A percentile compares a stretch with the other conserved stretches of the same genome.
Conservation (phyloP, 2,888 invertebrate species). For the Nomada lathburiana region DNA sequence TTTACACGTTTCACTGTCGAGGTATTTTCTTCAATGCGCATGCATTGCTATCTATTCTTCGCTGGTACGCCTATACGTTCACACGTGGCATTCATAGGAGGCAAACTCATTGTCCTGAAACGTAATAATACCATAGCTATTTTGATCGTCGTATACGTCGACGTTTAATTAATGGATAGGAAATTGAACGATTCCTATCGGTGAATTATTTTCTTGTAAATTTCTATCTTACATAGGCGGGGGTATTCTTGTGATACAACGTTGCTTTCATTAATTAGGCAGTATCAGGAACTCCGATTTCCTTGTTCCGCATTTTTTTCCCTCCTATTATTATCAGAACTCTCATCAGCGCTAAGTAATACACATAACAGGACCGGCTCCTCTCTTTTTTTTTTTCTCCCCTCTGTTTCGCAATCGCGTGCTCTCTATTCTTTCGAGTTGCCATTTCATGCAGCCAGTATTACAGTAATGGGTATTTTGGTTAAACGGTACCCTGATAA, state of each 20-base stretch:
- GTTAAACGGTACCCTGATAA: constrained; percentile 56
- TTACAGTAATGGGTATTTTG: constrained; percentile 63
- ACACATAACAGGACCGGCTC: constrained; percentile 20
- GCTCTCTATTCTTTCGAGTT: constrained; percentile 41
- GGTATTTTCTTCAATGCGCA: constrained; percentile 9
- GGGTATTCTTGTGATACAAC: neutral
- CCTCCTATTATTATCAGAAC: neutral
- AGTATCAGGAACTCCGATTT: constrained; percentile 12
- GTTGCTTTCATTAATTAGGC: constrained; percentile 18
- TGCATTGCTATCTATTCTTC: neutral
- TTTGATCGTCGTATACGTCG: neutral
- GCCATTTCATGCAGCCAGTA: constrained; percentile 41
- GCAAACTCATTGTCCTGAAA: constrained; percentile 17
- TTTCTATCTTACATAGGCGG: neutral
- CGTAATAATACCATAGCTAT: constrained; percentile 8
- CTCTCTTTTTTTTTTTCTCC: neutral
- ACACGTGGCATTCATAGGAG: neutral
- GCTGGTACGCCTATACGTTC: neutral
- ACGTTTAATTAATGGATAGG: neutral
- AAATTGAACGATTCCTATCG: neutral
- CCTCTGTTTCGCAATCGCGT: constrained; percentile 12
- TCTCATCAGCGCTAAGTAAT: constrained; percentile 41
- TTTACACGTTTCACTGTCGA: constrained; percentile 6
- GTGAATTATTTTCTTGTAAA: neutral
- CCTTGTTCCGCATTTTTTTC: neutral